Base-by-base conservation (phyloP, 2,113 vertebrate species). In the Patagioenas fasciata region DNA sequence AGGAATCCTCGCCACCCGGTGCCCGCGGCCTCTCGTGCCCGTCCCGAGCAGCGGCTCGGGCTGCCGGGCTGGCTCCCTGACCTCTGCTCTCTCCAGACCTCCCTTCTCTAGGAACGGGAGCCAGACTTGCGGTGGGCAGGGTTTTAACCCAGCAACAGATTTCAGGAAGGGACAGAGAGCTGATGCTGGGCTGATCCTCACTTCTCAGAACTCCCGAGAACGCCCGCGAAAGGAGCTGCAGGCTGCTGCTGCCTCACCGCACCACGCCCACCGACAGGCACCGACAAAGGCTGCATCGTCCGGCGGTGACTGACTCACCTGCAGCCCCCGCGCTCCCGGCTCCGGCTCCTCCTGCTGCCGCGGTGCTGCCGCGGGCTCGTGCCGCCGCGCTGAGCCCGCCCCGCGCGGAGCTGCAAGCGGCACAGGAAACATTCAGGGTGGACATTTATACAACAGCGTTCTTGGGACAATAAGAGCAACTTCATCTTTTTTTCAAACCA, bases 251-350 rank as follows among this genome's bases (percentile, higher is more conserved):
- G 62, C n/a, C 71, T 88, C 82, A 80, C 8, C 60, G 58, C 86
- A 66, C 62, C 89, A 79, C 89, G 48, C 80, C 74, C 60, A 60
- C 29, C 65, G 40, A 82, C 79, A 81, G 25, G 54, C 0, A 0
- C 36, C 75, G 29, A 72, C 70, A 72, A 75, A 72, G 69, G 18
- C 28, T n/a, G 11, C 2, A 5, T 32, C 72, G 79, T 42, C 72
- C 81, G 85, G 89, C 85, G 64, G 70, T 81, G 72, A 88, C 93
- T 81, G 72, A 88, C 93, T 96, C 94, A 97, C 97, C 95, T 95
- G 95, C 85, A 94, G 66, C 20, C 84, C 96, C 61, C 34, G 54
- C 31, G 70, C 10, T 77, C 56, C 91, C 42, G 42, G 16, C 42
- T 17, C 42, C 3, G 42, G 16, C 42, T 44, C 42, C 47, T 66